Percentiles rank a stretch among this genome's conserved stretches.
phyloP scores from a whole-genome alignment of 2,797 vertebrate genomes.

The Lagodon rhomboides region DNA sequence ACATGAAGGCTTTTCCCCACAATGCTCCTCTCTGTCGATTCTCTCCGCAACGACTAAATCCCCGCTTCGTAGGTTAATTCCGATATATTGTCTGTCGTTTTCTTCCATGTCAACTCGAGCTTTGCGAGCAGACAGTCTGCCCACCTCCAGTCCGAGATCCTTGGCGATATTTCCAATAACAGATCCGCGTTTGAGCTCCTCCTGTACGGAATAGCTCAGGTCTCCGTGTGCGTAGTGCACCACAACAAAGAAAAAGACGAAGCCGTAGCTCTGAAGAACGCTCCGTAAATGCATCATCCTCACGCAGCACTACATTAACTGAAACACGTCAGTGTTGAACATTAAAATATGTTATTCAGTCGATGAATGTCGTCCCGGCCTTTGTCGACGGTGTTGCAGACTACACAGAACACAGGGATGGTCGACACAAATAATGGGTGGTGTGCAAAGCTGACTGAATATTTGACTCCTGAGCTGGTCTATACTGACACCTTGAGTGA shows the following conservation, averaged over 20 bases:
- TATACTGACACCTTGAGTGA: slow-evolving; percentile 68
- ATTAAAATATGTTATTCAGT: fast-evolving
- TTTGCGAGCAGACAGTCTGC: no score
- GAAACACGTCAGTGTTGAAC: fast-evolving
- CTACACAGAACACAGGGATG: background rate
- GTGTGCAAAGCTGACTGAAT: slow-evolving; percentile 9
- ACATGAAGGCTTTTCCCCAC: slow-evolving; percentile 74
- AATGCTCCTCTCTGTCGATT: slow-evolving; percentile 80
- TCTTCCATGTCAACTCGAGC: no score
- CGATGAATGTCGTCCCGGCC: background rate
- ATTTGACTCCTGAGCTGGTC: slow-evolving; percentile 38
- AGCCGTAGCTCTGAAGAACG: slow-evolving; percentile 1
- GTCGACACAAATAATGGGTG: slow-evolving; percentile 11
- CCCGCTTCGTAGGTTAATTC: slow-evolving; percentile 68
- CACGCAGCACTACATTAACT: background rate
- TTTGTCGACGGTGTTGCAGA: background rate
- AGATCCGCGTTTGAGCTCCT: slow-evolving; percentile 4
- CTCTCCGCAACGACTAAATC: slow-evolving; percentile 63
- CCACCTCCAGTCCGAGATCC: no score
- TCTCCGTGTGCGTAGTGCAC: background rate
- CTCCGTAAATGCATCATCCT: background rate
- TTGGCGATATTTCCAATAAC: no score
- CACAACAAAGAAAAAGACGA: slow-evolving; percentile 27
- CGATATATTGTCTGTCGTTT: slow-evolving; percentile 50
- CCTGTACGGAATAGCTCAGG: no score